A percentile compares a stretch with the other conserved stretches of the same genome.
These are phyloP conservation scores for Mythimna pallens DNA, from an alignment of 2,888 invertebrate genomes.

Conservation along the genomic window DNA sequence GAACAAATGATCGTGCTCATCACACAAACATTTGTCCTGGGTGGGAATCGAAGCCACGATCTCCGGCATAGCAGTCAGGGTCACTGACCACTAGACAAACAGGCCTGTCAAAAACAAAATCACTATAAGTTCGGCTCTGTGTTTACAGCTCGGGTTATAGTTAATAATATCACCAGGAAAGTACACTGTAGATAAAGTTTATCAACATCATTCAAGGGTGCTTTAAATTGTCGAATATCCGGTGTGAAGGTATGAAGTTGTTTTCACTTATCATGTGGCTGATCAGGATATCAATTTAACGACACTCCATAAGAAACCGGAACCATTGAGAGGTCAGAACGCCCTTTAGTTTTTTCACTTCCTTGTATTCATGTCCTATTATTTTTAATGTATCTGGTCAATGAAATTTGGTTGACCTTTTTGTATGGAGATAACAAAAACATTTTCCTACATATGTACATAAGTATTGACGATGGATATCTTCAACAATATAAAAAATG, in stretches of 20 bases:
- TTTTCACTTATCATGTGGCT: slow-evolving; percentile 25
- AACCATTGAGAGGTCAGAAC: slow-evolving; percentile 31
- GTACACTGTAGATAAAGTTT: background rate
- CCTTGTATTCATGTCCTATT: slow-evolving; percentile 30
- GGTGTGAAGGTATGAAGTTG: background rate
- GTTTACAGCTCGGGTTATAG: background rate
- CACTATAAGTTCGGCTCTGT: too few species aligned
- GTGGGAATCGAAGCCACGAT: too few species aligned
- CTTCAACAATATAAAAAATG: too few species aligned
- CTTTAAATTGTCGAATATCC: background rate
- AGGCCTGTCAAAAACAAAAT: too few species aligned
- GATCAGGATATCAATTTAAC: slow-evolving; percentile 41
- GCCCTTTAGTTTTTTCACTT: slow-evolving; percentile 53
- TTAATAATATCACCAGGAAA: background rate
- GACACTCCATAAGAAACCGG: slow-evolving; percentile 47
- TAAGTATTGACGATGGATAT: too few species aligned
- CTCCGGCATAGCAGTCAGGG: too few species aligned
- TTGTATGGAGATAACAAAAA: background rate
- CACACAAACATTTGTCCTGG: too few species aligned
- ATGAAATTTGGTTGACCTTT: slow-evolving; percentile 8
- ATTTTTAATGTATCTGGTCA: slow-evolving; percentile 4
- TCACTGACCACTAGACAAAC: too few species aligned
- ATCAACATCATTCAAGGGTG: background rate
- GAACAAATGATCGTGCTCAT: too few species aligned
- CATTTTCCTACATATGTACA: background rate